A percentile compares a stretch with the other conserved stretches of the same genome.
Evolutionary conservation across 2,797 vertebrate genomes (phyloP).

Genomic region (Cirrhinus molitorella): DNA sequence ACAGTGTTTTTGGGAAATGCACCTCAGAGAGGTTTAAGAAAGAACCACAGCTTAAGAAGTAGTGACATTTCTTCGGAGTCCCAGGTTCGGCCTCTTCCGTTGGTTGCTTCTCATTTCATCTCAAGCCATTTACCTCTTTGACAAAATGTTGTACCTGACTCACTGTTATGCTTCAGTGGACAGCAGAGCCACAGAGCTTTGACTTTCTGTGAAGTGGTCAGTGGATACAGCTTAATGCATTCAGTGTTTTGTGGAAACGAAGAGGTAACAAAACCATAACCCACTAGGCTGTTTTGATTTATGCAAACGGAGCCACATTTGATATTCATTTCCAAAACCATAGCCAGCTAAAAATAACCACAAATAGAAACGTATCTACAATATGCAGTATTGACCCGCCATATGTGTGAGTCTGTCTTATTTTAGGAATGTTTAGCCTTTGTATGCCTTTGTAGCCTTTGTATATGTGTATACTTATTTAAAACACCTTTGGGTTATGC

Average conservation of each 20-base stretch:
- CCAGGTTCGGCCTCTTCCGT: not conserved
- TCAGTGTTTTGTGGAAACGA: constrained; percentile 67
- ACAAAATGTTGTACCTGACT: not conserved
- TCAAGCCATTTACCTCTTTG: not conserved
- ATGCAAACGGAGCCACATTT: constrained; percentile 79
- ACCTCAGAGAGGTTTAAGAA: not conserved
- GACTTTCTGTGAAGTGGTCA: constrained; percentile 1
- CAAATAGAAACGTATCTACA: not conserved
- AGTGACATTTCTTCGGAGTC: not conserved
- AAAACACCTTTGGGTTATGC: constrained; percentile 78
- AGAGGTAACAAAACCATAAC: constrained; percentile 73
- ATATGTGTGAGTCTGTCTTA: not conserved
- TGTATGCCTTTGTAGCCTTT: constrained; percentile 75
- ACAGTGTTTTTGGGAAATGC: too few relatives aligned
- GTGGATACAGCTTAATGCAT: constrained; percentile 51
- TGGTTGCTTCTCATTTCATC: constrained; percentile 3
- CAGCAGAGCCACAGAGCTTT: not conserved
- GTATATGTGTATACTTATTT: constrained; percentile 83
- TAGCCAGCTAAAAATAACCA: not conserved
- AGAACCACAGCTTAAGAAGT: not conserved
- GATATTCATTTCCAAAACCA: not conserved
- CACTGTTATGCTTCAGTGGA: not conserved
- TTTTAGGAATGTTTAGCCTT: constrained; percentile 70
- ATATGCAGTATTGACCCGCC: not conserved
- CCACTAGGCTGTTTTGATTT: constrained; percentile 78